Base-by-base conservation (phyloP, 1,140 invertebrate genomes). In the Bombus fervidus region DNA sequence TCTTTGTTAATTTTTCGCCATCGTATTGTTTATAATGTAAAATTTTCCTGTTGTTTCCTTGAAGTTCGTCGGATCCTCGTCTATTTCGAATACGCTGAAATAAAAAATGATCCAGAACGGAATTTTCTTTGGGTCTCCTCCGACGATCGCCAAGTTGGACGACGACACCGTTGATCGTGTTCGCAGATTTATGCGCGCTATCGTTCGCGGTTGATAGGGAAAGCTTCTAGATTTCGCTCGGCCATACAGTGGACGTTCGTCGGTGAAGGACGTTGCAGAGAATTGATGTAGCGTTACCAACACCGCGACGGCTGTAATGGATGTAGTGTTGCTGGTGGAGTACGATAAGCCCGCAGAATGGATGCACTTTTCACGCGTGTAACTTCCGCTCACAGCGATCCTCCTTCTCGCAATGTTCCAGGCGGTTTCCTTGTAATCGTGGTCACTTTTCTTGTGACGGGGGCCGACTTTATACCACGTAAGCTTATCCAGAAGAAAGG, bases 211-310 rank as follows among this genome's bases (percentile, higher is more conserved):
- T 81, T 82, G 83, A 80, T 85, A 85, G 57, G 28, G 68, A 53
- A 73, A 85, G 83, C 25, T 80, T 80, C 76, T 62, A 64, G 53
- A 72, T 78, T 80, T 80, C 76, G 64, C n/a, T 12, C 57, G 76
- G n/a, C 15, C 18, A 31, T 25, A 13, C 31, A 0, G 59, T 68
- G 83, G 53, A 79, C 66, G 75, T 71, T 79, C 25, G n/a, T 34
- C 22, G 68, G 18, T 57, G 83, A n/a, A 85, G 53, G 77, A 85
- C 77, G 66, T 85, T 80, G 62, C 83, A 59, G 71, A 57, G 77
- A 85, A 85, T 85, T 85, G 83, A 85, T 85, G 83, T 85, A 85
- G 83, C 83, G 83, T 80, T 85, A 80, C 83, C 76, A 85, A 85
- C 83, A 66, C 77, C 83, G 57, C 77, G 83, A 85, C 83, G 77